Evolutionary conservation across 2,113 vertebrate genomes (phyloP), one percentile per base, ranked within the genome.

Genomic region (Upupa epops): DNA sequence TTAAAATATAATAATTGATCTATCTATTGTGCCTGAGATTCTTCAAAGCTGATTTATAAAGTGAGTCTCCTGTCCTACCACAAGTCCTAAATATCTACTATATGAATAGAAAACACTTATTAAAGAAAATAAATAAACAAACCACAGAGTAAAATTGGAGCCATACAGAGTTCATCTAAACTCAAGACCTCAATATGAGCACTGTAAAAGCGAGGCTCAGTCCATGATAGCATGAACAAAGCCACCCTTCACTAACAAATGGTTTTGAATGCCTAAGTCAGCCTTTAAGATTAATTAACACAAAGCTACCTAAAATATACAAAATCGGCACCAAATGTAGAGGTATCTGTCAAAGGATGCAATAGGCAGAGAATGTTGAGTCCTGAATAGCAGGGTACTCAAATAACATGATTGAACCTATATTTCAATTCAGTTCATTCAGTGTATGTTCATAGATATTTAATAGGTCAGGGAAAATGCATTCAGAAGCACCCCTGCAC

Each of bases 201-300:
- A 12, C 9, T n/a, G 1, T 36, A 4, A 66, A 56, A 17, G 8
- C 31, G 4, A 4, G 7, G 6, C 51, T 77, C 29, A n/a, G 16
- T 37, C 29, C 9, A n/a, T 15, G n/a, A 26, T 46, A 45, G 56
- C 11, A 8, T n/a, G 22, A 59, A 31, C 0, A 0, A 74, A 14
- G 13, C 7, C 17, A 32, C 10, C 7, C 9, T 46, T 13, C 70
- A 29, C 9, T 32, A 71, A 42, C 2, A 4, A 5, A 12, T 0
- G 1, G 5, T 4, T 36, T 63, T 54, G 6, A 28, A 24, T 2
- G 55, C 16, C n/a, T 32, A 54, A 59, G 0, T 11, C 59, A 68
- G 4, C 21, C 26, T 72, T 7, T n/a, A 42, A 26, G 29, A 22
- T 9, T 64, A n/a, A 16, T 20, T 72, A 42, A 52, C 48, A 10